phyloP scores from a whole-genome alignment of 2,113 vertebrate species.

The Pavo muticus region DNA sequence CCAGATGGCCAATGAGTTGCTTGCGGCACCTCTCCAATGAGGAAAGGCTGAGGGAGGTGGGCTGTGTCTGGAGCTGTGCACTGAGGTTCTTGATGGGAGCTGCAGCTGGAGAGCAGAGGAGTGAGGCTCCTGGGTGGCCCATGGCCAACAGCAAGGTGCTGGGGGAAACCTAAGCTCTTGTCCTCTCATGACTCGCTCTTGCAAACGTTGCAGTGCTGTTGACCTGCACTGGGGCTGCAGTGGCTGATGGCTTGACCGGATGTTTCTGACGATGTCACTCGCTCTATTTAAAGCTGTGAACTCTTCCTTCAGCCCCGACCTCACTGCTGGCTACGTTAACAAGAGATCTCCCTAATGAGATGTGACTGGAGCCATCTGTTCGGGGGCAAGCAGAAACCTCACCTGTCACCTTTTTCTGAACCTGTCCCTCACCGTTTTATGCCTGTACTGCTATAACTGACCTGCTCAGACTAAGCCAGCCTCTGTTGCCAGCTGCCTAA shows the following conservation, averaged over 20 bases:
- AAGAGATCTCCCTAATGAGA: background rate
- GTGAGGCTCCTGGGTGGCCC: background rate
- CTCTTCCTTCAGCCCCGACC: background rate
- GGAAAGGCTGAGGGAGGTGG: background rate
- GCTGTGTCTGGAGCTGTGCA: accelerated
- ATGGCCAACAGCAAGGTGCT: background rate
- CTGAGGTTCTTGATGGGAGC: accelerated
- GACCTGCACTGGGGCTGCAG: background rate
- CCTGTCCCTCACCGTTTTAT: background rate
- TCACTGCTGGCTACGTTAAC: accelerated
- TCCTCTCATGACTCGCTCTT: background rate
- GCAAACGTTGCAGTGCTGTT: accelerated
- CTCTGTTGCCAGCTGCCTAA: background rate
- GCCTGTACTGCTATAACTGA: background rate
- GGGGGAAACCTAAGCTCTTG: background rate
- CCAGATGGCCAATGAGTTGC: background rate
- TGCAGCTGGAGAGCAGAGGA: background rate
- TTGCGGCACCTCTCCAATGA: background rate
- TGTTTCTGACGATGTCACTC: accelerated
- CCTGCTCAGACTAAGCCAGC: background rate
- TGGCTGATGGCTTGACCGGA: background rate
- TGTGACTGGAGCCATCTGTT: background rate
- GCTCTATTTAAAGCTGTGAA: background rate
- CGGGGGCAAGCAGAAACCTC: background rate
- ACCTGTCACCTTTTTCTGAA: background rate